Evolutionary conservation across 2,113 vertebrate genomes (phyloP).

Genomic region (Myrmecophaga tridactyla): DNA sequence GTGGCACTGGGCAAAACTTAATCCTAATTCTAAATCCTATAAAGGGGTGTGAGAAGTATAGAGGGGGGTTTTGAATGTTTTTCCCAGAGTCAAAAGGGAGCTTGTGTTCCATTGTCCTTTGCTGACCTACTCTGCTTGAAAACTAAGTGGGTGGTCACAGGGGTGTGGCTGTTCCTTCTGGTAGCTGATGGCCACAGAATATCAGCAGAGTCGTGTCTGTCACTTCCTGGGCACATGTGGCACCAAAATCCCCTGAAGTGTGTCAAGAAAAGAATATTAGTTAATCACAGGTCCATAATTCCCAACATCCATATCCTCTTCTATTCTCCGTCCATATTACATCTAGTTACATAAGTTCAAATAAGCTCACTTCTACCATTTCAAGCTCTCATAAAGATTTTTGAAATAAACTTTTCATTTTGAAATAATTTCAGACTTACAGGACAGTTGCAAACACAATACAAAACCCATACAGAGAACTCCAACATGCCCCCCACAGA

Average conservation of each 20-base stretch:
- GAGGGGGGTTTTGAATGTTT: not conserved
- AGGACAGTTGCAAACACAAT: too few species aligned
- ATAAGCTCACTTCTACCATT: too few species aligned
- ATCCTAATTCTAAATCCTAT: not conserved
- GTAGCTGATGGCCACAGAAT: not conserved
- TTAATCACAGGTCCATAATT: too few species aligned
- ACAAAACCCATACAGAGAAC: too few species aligned
- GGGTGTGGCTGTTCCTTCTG: not conserved
- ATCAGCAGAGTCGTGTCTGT: not conserved
- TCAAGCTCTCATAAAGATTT: too few species aligned
- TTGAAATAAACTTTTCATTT: too few species aligned
- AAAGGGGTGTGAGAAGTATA: not conserved
- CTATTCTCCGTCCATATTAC: too few species aligned
- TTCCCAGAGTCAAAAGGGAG: not conserved
- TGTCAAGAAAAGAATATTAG: not conserved
- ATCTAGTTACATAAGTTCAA: too few species aligned
- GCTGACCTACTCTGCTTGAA: not conserved
- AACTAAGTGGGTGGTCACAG: not conserved
- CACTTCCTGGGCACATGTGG: not conserved
- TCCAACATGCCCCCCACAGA: too few species aligned
- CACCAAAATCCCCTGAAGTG: not conserved
- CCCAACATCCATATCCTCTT: not conserved
- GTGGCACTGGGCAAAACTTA: not conserved
- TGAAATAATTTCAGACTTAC: too few species aligned
- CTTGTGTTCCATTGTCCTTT: not conserved